Conservation (phyloP, 2,888 invertebrate species). For the Leptinotarsa tumamoca region DNA sequence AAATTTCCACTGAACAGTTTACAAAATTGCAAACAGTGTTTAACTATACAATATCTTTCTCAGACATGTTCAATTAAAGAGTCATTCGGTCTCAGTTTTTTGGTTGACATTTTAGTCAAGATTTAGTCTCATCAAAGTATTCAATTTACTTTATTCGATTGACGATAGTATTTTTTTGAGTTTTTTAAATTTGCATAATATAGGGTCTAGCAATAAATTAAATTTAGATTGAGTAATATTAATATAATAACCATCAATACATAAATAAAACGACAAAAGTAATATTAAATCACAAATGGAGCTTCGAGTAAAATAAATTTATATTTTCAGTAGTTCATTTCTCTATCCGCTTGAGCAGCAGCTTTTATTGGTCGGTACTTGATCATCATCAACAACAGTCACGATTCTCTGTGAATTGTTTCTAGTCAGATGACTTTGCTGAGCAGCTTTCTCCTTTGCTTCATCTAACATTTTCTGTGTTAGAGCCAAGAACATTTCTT, state of each 20-base stretch:
- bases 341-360: constrained; percentile 53
- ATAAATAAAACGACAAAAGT: constrained; percentile 17
- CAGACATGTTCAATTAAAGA: too few species aligned
- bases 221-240: neutral
- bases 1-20: too few species aligned
- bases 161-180: too few species aligned
- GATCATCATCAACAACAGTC: constrained; percentile 63
- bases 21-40: too few species aligned
- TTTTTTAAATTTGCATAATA: too few species aligned
- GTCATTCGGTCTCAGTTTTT: too few species aligned
- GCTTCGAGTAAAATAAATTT: constrained; percentile 6
- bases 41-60: too few species aligned
- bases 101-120: too few species aligned
- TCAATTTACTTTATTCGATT: too few species aligned
- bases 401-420: constrained; percentile 63
- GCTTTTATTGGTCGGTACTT: constrained; percentile 52
- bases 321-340: constrained; percentile 29
- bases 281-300: constrained; percentile 21
- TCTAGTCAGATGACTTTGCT: constrained; percentile 56
- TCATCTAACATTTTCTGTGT: constrained; percentile 79
- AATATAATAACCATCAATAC: constrained; percentile 13
- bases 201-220: neutral
- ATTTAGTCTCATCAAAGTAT: too few species aligned
- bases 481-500: constrained; percentile 89
- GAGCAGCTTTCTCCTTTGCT: constrained; percentile 59